Conservation (phyloP, 30 jellyfish, hydroid and myxozoan species). For the Chrysaora quinquecirrha region DNA sequence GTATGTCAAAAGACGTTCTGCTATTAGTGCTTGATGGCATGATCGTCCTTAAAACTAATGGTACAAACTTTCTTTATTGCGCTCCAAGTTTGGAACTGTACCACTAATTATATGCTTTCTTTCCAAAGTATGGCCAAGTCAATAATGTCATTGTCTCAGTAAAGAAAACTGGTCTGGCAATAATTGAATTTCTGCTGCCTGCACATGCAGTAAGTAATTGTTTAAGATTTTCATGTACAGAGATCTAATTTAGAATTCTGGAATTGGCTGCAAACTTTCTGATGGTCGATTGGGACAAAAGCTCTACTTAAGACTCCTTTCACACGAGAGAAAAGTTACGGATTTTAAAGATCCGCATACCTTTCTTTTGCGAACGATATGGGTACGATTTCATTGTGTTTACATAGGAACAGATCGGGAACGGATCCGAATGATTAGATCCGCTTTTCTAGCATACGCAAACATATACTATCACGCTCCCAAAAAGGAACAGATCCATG, state of each 20-base stretch:
- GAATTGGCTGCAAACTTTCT: neutral
- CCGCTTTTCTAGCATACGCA: too few species aligned
- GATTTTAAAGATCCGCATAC: neutral
- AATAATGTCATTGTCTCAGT: slow-evolving; percentile 61
- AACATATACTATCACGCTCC: too few species aligned
- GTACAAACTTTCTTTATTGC: neutral
- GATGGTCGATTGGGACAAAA: neutral
- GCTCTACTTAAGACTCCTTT: neutral
- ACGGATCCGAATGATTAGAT: too few species aligned
- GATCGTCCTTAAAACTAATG: neutral
- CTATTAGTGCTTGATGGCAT: neutral
- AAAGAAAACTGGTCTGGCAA: slow-evolving; percentile 87
- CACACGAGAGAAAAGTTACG: neutral
- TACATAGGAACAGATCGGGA: too few species aligned
- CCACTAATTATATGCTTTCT: too few species aligned
- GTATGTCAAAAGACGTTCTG: neutral
- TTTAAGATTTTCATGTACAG: neutral
- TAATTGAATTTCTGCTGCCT: slow-evolving; percentile 65
- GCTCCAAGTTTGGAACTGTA: too few species aligned
- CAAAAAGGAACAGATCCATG: too few species aligned
- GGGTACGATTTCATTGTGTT: too few species aligned
- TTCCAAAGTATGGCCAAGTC: slow-evolving; percentile 82
- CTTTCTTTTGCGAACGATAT: neutral
- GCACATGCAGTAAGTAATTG: slow-evolving; percentile 75
- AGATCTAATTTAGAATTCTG: too few species aligned